Evolutionary conservation across 2,797 vertebrate species (phyloP), one percentile per base, ranked within the genome.

Genomic region (Anolis apletophallus): DNA sequence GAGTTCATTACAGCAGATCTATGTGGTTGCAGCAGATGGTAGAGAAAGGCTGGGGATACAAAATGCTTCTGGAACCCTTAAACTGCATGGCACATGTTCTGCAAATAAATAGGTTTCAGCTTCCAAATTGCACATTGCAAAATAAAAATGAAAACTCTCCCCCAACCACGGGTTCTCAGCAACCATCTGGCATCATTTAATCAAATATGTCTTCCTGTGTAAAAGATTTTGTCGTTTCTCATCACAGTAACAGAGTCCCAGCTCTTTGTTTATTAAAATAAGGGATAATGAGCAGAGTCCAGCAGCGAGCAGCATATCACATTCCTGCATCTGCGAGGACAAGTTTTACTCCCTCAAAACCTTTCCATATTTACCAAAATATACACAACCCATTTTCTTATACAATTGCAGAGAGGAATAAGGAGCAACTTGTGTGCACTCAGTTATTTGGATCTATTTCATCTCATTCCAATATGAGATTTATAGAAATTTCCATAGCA

Each of bases 181-280:
- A 71, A 88, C 93, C 94, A 94, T 95, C 94, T 95, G 95, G 92
- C 90, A 92, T 92, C 75, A 86, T 91, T 92, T 91, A 91, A 93
- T 84, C 90, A 61, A 32, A 21, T 92, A 83, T 87, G 87, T 86
- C 92, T 81, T 81, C 67, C 85, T 79, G 84, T n/a, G 1, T 71
- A 90, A 75, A 90, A 0, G 0, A 50, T 81, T 82, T 67, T 46
- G 85, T 64, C 78, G 36, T 55, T 6, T 55, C 88, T 86, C 83
- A 83, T 90, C 80, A 72, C 34, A n/a, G 29, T 50, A 90, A 91
- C 67, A 29, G 87, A 67, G 61, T 89, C n/a, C 61, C 86, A 77
- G 40, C 85, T 21, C 19, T 77, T 82, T 87, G 90, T 86, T 90
- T 93, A 90, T 86, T 79, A 92, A 90, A 88, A 85, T 16, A 0